A percentile compares a stretch with the other conserved stretches of the same genome.
phyloP scores from a whole-genome alignment of 2,113 vertebrate genomes.

The Gallinago media region DNA sequence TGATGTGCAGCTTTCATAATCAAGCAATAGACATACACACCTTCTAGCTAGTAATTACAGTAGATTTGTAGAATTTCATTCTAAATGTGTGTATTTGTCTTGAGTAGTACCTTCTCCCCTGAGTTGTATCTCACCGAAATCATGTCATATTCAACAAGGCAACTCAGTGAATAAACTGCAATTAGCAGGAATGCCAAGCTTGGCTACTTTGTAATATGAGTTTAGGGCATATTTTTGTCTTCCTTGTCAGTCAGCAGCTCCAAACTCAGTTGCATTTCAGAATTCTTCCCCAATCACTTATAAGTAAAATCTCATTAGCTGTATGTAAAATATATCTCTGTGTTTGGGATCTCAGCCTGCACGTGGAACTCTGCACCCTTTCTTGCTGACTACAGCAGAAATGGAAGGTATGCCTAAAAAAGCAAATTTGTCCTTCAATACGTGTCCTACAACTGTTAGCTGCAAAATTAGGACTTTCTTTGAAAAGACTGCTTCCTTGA shows the following conservation, averaged over 20 bases:
- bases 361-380: background rate
- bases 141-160: background rate
- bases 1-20: background rate
- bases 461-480: background rate
- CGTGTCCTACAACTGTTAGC: background rate
- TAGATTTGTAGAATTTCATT: background rate
- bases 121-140: background rate
- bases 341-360: background rate
- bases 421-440: background rate
- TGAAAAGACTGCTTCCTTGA: background rate
- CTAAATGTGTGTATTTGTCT: background rate
- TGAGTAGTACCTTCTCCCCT: background rate
- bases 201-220: background rate
- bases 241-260: background rate
- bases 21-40: background rate
- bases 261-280: conserved; percentile 1
- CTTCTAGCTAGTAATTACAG: background rate
- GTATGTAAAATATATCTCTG: background rate
- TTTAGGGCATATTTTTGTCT: background rate
- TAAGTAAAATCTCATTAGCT: background rate
- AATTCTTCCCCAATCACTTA: background rate
- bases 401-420: background rate
- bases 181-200: background rate
- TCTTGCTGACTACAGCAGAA: background rate
- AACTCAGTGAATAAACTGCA: background rate